Base-by-base conservation (phyloP, 2,888 invertebrate genomes). In the Macrophya alboannulata region DNA sequence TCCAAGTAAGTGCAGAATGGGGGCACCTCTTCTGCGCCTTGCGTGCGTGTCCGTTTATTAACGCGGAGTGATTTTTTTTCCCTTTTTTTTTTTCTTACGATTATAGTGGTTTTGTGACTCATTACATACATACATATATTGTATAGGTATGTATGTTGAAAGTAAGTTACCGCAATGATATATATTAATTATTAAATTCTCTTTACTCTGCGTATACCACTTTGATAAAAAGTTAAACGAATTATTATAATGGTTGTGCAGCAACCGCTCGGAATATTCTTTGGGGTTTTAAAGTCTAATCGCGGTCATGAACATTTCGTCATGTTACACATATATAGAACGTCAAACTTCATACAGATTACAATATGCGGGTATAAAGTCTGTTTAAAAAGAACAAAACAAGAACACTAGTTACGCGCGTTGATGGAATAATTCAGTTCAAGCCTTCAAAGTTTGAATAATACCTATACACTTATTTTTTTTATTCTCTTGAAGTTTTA, bases 141-240 rank as follows among this genome's bases (percentile, higher is more conserved):
- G 31, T 31, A 31, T 17, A 51, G 17, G 17, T 55, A 55, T n/a
- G n/a, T 12, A 25, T 31, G 8, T 74, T 77, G 3, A 17, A 59
- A 79, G 79, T 79, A 79, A 79, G 79, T 79, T 48, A 79, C 79
- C 79, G 12, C 79, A 79, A 51, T 9, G 59, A 71, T 71, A 40
- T 68, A 59, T 37, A 40, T 17, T 12, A 21, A 48, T 48, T 74
- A 6, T 55, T 77, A 5, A 40, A 45, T 21, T 76, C 48, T 17
- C 10, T 76, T 51, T 31, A 25, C 55, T 55, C n/a, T 45, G n/a
- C 21, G 25, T 43, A 4, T 25, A 62, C 48, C 51, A 31, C 77
- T 17, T 55, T 31, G 51, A 51, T 77, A 77, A 55, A 55, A 51
- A 62, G 72, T 21, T 9, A 10, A 45, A 43, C 45, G 45, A 45